Conservation (phyloP, 2,113 vertebrate genomes). For the Lophura nycthemera region DNA sequence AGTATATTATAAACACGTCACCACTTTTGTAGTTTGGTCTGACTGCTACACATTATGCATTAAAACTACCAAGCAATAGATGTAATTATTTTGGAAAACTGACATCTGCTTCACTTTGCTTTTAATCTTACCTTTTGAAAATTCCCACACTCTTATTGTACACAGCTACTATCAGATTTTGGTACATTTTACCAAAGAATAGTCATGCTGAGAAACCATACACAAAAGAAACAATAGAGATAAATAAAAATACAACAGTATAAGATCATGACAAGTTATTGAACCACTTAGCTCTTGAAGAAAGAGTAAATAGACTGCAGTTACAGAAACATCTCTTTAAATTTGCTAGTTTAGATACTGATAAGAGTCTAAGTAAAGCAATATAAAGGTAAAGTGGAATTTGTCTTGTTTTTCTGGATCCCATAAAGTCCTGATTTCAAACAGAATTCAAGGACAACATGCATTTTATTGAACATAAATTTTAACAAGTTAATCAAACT, state of each 20-base stretch:
- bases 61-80: not conserved
- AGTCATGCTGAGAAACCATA: not conserved
- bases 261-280: rapidly evolving
- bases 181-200: not conserved
- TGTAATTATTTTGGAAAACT: not conserved
- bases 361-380: not conserved
- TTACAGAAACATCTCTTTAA: not conserved
- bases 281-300: not conserved
- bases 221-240: not conserved
- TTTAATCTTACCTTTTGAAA: not conserved
- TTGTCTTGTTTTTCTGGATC: not conserved
- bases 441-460: not conserved
- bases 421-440: not conserved
- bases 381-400: not conserved
- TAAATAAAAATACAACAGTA: not conserved
- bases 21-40: not conserved
- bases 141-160: not conserved
- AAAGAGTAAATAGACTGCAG: not conserved
- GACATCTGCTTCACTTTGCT: not conserved
- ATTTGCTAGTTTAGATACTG: not conserved
- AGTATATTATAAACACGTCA: not conserved
- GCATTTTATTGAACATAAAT: not conserved
- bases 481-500: not conserved
- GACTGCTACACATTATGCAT: not conserved
- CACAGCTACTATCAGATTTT: not conserved